Percentiles rank a stretch among this genome's conserved stretches.
Conservation (phyloP, 2,888 invertebrate genomes). For the Andrena trimmerana region DNA sequence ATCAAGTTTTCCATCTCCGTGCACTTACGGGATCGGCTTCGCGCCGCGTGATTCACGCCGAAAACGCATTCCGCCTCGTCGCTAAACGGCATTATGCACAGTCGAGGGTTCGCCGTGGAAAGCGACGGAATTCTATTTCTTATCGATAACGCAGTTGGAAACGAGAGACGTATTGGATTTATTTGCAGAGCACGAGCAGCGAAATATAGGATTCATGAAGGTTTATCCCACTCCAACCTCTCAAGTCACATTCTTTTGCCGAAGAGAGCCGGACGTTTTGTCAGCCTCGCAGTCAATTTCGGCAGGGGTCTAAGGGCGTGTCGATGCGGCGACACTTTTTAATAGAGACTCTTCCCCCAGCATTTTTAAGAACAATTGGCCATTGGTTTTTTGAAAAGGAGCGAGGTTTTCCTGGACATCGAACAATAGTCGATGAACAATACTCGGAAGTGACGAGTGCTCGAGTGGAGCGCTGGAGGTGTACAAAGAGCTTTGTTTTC, state of each 20-base stretch:
- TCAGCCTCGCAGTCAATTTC: too few relatives aligned
- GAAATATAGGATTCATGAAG: neutral
- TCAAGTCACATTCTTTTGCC: neutral
- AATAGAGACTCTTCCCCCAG: neutral
- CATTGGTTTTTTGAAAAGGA: neutral
- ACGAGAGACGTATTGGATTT: neutral
- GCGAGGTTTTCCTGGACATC: neutral
- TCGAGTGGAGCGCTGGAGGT: constrained; percentile 21
- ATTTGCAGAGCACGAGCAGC: neutral
- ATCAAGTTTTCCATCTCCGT: constrained; percentile 67
- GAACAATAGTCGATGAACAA: constrained; percentile 8
- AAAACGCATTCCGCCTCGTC: neutral
- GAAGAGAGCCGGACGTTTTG: too few relatives aligned
- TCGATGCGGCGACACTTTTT: neutral
- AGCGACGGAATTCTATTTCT: constrained; percentile 13
- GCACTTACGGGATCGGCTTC: constrained; percentile 51
- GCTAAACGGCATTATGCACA: constrained; percentile 13
- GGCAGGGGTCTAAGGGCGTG: neutral
- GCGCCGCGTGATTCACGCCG: neutral
- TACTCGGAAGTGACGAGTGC: constrained; percentile 8
- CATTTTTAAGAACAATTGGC: constrained; percentile 3
- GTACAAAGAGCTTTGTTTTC: constrained; percentile 11
- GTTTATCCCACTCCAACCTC: neutral
- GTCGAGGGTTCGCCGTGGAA: neutral
- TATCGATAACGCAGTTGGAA: constrained; percentile 4